Percentiles rank a stretch among this genome's conserved stretches.
These are phyloP conservation scores for Cynopterus brachyotis DNA, from an alignment of 2,113 vertebrate genomes.

Conservation along the genomic window DNA sequence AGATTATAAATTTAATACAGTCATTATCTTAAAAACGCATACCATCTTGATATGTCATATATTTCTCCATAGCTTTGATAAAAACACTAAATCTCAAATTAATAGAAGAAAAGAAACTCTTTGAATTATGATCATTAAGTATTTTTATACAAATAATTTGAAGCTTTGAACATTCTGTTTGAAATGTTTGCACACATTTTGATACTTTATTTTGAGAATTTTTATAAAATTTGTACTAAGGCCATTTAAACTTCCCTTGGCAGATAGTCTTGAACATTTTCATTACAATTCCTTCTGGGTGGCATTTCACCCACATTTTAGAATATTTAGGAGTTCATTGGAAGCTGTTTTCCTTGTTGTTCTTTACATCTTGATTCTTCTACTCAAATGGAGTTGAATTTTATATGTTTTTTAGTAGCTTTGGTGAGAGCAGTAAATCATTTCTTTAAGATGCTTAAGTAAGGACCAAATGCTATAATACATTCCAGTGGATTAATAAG, in stretches of 20 bases:
- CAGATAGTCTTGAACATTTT: neutral
- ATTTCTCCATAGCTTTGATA: neutral
- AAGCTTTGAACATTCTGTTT: neutral
- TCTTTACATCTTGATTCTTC: neutral
- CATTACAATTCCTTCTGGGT: neutral
- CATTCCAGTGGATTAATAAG: neutral
- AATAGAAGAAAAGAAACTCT: neutral
- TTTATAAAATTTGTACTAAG: neutral
- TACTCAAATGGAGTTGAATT: neutral
- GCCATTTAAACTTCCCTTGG: neutral
- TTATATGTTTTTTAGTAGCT: neutral
- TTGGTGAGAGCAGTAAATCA: neutral
- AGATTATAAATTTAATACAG: slow-evolving; percentile 12
- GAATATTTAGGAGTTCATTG: neutral
- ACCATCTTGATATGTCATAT: neutral
- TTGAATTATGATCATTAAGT: neutral
- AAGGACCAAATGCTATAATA: neutral
- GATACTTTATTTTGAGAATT: neutral
- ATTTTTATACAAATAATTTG: neutral
- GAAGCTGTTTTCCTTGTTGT: neutral
- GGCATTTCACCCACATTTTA: neutral
- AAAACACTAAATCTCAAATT: slow-evolving; percentile 34
- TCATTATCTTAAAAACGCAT: slow-evolving; percentile 31
- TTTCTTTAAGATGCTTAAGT: neutral
- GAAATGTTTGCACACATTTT: neutral